Percentiles rank a stretch among this genome's conserved stretches.
These are phyloP conservation scores for Willowsia nigromaculata DNA, from an alignment of 2,888 invertebrate genomes.

Conservation along the genomic window DNA sequence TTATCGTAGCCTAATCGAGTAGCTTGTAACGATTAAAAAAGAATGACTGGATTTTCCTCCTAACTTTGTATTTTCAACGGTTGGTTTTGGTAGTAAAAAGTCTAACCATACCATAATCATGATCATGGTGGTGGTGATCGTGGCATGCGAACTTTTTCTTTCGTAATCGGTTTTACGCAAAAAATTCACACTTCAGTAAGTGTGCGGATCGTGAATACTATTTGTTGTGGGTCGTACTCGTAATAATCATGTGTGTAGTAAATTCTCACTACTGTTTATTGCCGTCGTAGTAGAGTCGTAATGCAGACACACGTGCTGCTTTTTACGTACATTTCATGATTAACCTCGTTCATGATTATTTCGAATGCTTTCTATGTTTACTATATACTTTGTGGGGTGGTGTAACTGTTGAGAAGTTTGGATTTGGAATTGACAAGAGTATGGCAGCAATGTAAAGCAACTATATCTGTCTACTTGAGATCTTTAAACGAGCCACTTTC, in stretches of 20 bases:
- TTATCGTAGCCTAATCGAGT: slow-evolving; percentile 25
- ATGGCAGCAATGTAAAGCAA: neutral
- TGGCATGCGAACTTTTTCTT: slow-evolving; percentile 33
- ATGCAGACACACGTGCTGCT: neutral
- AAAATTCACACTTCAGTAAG: slow-evolving; percentile 49
- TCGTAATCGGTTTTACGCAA: slow-evolving; percentile 38
- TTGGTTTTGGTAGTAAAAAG: neutral
- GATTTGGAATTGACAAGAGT: neutral
- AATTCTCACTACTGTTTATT: slow-evolving; percentile 27
- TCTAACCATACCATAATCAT: slow-evolving; percentile 15
- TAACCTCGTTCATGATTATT: slow-evolving; percentile 42
- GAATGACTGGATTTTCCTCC: slow-evolving; percentile 16
- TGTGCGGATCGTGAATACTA: slow-evolving; percentile 4
- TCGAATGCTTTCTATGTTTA: slow-evolving; percentile 29
- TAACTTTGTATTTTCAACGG: neutral
- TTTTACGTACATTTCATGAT: slow-evolving; percentile 18
- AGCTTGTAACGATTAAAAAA: slow-evolving; percentile 41
- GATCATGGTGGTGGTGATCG: neutral
- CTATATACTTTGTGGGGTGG: neutral
- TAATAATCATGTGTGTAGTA: too few species aligned
- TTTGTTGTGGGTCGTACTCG: slow-evolving; percentile 29
- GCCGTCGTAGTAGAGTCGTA: neutral
- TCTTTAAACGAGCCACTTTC: slow-evolving; percentile 19
- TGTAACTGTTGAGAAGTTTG: neutral
- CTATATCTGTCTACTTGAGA: neutral